Evolutionary conservation across 2,113 vertebrate genomes (phyloP).

Genomic region (Xiphophorus couchianus): DNA sequence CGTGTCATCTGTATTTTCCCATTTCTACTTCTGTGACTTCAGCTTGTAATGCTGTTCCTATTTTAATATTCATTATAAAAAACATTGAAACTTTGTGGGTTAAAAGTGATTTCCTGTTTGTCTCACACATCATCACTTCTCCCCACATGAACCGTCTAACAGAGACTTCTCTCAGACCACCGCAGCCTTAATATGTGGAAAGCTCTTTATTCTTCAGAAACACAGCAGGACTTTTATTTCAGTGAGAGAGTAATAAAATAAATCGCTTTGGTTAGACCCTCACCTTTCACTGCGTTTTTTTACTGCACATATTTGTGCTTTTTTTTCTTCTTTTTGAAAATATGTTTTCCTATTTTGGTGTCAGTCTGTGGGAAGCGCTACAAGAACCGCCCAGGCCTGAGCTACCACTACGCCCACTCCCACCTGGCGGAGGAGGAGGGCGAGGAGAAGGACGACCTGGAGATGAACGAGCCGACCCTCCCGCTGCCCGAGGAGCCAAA

Average conservation of each 20-base stretch:
- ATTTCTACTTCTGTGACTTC: not conserved
- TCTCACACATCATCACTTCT: constrained; percentile 11
- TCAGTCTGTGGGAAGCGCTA: constrained; percentile 97
- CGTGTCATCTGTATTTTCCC: no score
- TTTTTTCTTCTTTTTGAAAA: constrained; percentile 36
- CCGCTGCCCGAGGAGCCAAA: constrained; percentile 88
- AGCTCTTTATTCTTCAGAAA: not conserved
- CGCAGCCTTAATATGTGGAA: not conserved
- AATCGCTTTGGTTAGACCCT: no score
- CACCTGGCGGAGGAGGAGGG: constrained; percentile 97
- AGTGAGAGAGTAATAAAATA: no score
- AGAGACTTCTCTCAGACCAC: not conserved
- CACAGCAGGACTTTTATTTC: not conserved
- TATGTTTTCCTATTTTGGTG: constrained; percentile 52
- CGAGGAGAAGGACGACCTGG: constrained; percentile 90
- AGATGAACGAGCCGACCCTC: constrained; percentile 83
- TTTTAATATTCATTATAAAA: not conserved
- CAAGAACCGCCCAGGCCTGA: constrained; percentile 96
- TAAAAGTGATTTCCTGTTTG: constrained; percentile 6
- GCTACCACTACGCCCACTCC: constrained; percentile 97
- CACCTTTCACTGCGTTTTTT: not conserved
- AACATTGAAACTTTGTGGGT: not conserved
- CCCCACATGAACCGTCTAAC: not conserved
- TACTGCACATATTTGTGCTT: not conserved
- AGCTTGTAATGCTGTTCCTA: not conserved